A percentile compares a stretch with the other conserved stretches of the same genome.
phyloP scores from a whole-genome alignment of 2,888 invertebrate genomes.

The Stenotaenia linearis region DNA sequence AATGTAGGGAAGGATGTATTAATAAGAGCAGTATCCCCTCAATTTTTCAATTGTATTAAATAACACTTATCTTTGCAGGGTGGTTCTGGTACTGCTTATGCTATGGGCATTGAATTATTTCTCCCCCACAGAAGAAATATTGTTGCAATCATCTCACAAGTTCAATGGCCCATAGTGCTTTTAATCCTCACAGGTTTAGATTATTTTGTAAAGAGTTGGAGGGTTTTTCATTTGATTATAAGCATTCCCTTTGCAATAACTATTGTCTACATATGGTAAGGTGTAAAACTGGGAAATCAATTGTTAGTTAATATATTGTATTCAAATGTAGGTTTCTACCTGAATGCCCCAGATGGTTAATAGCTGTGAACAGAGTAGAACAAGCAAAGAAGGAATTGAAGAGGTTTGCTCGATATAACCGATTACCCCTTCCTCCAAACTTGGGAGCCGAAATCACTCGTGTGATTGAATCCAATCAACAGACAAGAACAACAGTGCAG shows the following conservation, averaged over 20 bases:
- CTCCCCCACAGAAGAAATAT: conserved; percentile 50
- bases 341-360: conserved; percentile 38
- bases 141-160: conserved; percentile 50
- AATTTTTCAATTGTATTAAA: too few relatives aligned
- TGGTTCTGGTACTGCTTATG: conserved; percentile 46
- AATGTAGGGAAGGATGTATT: not conserved
- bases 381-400: not conserved
- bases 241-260: conserved; percentile 51
- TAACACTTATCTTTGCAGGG: not conserved
- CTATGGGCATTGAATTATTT: conserved; percentile 52
- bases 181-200: conserved; percentile 49
- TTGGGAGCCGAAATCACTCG: not conserved
- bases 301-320: not conserved
- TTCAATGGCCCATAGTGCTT: conserved; percentile 51
- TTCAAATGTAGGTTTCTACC: conserved; percentile 37
- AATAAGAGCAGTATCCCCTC: not conserved
- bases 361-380: not conserved
- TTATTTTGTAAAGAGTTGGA: conserved; percentile 52
- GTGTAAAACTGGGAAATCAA: conserved; percentile 27
- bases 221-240: conserved; percentile 52
- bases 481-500: not conserved
- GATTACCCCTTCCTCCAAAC: not conserved
- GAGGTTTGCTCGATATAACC: not conserved
- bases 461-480: not conserved
- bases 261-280: conserved; percentile 47